phyloP scores from a whole-genome alignment of 2,888 invertebrate genomes.

The Anticlea derivata region DNA sequence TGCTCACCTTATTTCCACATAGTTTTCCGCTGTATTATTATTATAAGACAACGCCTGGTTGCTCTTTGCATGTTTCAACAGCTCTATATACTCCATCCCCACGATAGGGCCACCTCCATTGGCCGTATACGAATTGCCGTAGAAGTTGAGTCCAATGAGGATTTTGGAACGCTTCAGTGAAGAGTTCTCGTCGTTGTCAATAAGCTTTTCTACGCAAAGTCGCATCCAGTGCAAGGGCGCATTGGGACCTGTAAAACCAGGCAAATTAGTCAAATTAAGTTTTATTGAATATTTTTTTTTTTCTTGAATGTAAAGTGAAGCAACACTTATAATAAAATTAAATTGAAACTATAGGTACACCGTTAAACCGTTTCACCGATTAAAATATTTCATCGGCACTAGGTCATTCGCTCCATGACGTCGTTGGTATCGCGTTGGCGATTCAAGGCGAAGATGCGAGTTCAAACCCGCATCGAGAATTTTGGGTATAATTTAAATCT shows the following conservation, averaged over 20 bases:
- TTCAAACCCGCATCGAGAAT: no score
- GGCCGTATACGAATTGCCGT: conserved; percentile 94
- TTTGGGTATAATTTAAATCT: no score
- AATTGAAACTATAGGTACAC: no score
- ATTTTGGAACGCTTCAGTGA: conserved; percentile 89
- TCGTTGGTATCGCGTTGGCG: no score
- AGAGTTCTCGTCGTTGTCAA: conserved; percentile 83
- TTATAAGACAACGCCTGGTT: conserved; percentile 90
- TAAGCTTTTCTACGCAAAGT: conserved; percentile 89
- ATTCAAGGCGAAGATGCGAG: no score
- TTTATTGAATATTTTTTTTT: no score
- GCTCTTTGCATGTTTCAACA: conserved; percentile 88
- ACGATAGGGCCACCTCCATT: conserved; percentile 93
- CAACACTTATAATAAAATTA: no score
- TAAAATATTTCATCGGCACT: no score
- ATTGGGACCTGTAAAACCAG: conserved; percentile 89
- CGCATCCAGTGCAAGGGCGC: conserved; percentile 93
- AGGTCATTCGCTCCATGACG: no score
- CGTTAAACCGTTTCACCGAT: no score
- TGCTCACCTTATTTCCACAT: conserved; percentile 92
- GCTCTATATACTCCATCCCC: conserved; percentile 90
- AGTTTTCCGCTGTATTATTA: conserved; percentile 91
- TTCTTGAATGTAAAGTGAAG: no score
- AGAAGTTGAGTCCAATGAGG: conserved; percentile 95
- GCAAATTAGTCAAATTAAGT: no score